Evolutionary conservation across 2,888 invertebrate species (phyloP).

Genomic region (Apoderus coryli): DNA sequence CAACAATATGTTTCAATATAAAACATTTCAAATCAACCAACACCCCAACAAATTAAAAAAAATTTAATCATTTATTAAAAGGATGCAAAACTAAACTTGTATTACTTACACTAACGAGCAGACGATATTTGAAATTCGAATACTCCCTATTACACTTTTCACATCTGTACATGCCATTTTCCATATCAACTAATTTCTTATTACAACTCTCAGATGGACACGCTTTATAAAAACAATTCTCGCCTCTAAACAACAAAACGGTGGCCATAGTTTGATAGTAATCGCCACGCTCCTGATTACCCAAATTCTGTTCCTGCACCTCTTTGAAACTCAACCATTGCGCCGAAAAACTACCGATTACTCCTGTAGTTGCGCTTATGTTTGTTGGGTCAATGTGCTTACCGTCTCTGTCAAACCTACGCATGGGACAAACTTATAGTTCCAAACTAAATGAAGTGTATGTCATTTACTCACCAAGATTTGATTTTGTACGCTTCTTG

Average conservation of each 20-base stretch:
- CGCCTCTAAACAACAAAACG: conserved; percentile 60
- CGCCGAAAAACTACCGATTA: conserved; percentile 23
- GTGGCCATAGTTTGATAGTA: conserved; percentile 69
- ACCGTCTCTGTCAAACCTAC: conserved; percentile 59
- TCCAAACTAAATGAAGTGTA: background rate
- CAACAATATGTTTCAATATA: too few relatives aligned
- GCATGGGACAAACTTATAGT: conserved; percentile 2
- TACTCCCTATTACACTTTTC: conserved; percentile 86
- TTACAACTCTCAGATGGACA: conserved; percentile 84
- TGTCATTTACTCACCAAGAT: conserved; percentile 51
- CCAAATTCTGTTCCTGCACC: conserved; percentile 53
- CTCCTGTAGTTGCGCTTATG: conserved; percentile 39
- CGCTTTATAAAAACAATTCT: conserved; percentile 81
- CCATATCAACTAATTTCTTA: conserved; percentile 84
- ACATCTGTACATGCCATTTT: conserved; percentile 79
- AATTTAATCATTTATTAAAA: too few relatives aligned
- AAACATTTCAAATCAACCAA: too few relatives aligned
- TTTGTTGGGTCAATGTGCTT: conserved; percentile 43
- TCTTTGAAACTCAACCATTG: conserved; percentile 69
- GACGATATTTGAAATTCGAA: conserved; percentile 72
- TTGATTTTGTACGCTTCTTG: conserved; percentile 71
- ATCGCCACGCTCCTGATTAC: conserved; percentile 63
- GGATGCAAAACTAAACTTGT: background rate
- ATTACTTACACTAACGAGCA: conserved; percentile 60
- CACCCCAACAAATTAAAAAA: too few relatives aligned